Conservation (phyloP, 2,888 invertebrate genomes). For the Pelosia muscerda region DNA sequence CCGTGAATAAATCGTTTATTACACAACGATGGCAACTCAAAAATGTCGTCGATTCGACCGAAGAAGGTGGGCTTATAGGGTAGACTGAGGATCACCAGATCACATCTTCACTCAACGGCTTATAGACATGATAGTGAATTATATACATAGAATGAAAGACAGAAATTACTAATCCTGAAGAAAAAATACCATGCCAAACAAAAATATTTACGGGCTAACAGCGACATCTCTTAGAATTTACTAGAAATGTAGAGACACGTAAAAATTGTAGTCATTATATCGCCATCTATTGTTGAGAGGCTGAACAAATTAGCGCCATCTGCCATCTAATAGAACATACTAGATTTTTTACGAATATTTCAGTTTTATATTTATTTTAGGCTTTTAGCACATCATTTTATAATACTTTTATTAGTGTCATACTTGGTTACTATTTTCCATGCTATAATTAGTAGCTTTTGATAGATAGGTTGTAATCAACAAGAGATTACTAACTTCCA, state of each 20-base stretch:
- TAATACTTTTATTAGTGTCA: not conserved
- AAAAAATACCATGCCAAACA: not conserved
- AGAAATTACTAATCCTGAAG: too few relatives aligned
- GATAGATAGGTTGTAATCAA: conserved; percentile 32
- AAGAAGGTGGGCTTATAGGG: too few relatives aligned
- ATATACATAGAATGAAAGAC: too few relatives aligned
- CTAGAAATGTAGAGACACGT: not conserved
- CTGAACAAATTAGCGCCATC: conserved; percentile 41
- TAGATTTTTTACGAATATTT: not conserved
- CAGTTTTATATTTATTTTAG: conserved; percentile 9
- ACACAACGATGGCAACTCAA: too few relatives aligned
- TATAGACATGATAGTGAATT: too few relatives aligned
- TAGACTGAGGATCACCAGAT: too few relatives aligned
- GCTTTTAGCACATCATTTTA: not conserved
- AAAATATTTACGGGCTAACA: not conserved
- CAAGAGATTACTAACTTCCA: conserved; percentile 55
- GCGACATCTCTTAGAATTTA: conserved; percentile 15
- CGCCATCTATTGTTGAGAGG: conserved; percentile 64
- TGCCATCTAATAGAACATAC: conserved; percentile 26
- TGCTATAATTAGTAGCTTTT: conserved; percentile 11
- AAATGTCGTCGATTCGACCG: too few relatives aligned
- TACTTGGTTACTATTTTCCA: not conserved
- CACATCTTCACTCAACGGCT: too few relatives aligned
- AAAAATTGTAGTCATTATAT: not conserved
- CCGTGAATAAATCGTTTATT: too few relatives aligned